phyloP scores from a whole-genome alignment of 2,797 vertebrate species.

The Melanotaenia trifasciata region DNA sequence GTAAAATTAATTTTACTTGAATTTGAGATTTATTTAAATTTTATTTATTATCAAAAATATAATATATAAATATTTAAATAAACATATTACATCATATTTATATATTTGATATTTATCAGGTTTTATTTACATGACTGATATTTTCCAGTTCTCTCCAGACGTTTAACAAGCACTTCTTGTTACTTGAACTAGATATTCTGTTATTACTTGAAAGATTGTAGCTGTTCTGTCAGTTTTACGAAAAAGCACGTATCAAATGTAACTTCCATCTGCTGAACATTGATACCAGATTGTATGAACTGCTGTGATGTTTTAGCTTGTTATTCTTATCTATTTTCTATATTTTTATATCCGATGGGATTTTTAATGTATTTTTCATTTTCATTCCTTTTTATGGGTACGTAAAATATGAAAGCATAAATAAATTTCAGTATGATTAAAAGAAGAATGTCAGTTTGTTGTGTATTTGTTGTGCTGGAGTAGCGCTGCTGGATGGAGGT shows the following conservation, averaged over 20 bases:
- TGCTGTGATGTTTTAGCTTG: background rate
- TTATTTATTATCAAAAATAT: too few species aligned
- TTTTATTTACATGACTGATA: background rate
- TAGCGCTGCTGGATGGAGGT: too few species aligned
- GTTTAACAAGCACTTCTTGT: background rate
- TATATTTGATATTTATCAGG: background rate
- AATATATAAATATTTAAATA: too few species aligned
- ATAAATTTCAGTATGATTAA: background rate
- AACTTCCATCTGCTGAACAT: background rate
- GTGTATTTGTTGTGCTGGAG: background rate
- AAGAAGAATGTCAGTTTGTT: background rate
- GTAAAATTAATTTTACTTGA: background rate
- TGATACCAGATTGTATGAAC: background rate
- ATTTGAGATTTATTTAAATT: background rate
- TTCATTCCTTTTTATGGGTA: background rate
- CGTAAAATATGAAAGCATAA: background rate
- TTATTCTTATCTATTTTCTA: background rate
- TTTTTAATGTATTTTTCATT: background rate
- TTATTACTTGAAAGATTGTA: background rate
- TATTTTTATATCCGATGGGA: too few species aligned
- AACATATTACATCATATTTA: too few species aligned
- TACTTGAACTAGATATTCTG: background rate
- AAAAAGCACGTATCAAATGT: background rate
- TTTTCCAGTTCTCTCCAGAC: background rate
- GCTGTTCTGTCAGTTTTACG: background rate